Evolutionary conservation across 2,888 invertebrate species (phyloP), one percentile per base, ranked within the genome.

Genomic region (Drosophila yooni): DNA sequence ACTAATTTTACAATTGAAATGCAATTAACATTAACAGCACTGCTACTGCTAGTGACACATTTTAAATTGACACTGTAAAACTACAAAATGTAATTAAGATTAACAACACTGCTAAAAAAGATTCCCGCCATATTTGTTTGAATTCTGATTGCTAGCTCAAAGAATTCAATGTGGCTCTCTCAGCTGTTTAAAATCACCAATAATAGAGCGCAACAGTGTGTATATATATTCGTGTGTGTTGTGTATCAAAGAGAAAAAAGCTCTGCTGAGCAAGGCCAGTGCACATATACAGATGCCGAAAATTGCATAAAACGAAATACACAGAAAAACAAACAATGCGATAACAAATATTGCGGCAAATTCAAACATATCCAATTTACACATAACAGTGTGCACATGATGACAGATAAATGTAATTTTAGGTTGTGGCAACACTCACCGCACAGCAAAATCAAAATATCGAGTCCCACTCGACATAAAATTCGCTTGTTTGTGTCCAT

Each of bases 401-500:
- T 21, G 7, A 31, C 13, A 38, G 25, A 8, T 15, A 4, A 4
- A 13, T 15, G 21, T 15, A 46, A 15, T 46, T 33, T n/a, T 40
- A 4, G 33, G 36, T 75, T 48, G 38, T 38, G 18, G 21, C 21
- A 51, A 38, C 34, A 95, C 96, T 96, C 93, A 96, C 96, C 95
- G 91, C 95, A 94, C 90, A 95, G 94, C 71, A 96, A 91, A 86
- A 96, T 95, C 70, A 94, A 87, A 87, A 96, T 94, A 94, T 96
- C 96, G 91, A 96, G 93, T 79, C 95, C 91, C 82, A 96, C 94
- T 94, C 96, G 96, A 89, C 94, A 94, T 88, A 96, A 91, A 88
- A 95, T 93, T 65, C 92, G 82, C 74, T 91, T 93, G 67, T 92
- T 93, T 57, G 91, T 91, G 68, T 93, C 93, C 93, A 93, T 93